phyloP scores from a whole-genome alignment of 2,113 vertebrate genomes.

The Lycaon pictus region DNA sequence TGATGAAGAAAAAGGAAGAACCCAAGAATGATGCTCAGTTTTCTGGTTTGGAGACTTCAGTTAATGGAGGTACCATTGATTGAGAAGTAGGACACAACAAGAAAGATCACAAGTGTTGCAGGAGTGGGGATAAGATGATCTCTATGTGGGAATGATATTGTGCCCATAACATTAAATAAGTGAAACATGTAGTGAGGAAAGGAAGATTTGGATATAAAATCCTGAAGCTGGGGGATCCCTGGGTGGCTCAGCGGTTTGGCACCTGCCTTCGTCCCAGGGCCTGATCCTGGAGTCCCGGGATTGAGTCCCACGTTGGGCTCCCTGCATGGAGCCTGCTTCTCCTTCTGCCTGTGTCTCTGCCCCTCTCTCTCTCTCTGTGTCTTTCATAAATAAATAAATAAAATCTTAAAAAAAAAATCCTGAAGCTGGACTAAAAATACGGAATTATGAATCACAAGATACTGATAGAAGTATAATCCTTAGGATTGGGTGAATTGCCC shows the following conservation, averaged over 20 bases:
- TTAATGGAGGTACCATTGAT: neutral
- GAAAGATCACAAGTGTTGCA: neutral
- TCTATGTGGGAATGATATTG: neutral
- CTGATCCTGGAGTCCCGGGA: too few relatives aligned
- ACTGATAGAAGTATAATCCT: neutral
- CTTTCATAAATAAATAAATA: too few relatives aligned
- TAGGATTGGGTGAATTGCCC: neutral
- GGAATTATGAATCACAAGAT: neutral
- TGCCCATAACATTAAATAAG: neutral
- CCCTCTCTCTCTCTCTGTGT: too few relatives aligned
- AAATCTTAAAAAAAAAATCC: neutral
- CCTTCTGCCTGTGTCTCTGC: too few relatives aligned
- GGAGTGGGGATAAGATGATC: neutral
- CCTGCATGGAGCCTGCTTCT: too few relatives aligned
- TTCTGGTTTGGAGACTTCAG: neutral
- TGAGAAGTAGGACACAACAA: neutral
- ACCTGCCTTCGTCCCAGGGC: too few relatives aligned
- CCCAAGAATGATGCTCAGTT: neutral
- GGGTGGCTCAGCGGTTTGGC: too few relatives aligned
- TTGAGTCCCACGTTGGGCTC: too few relatives aligned
- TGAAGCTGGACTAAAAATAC: slow-evolving; percentile 11
- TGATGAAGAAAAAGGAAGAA: neutral
- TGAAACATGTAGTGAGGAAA: neutral
- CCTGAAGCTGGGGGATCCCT: neutral
- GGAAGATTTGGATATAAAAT: neutral